phyloP scores from a whole-genome alignment of 2,888 invertebrate genomes.

The Cephus rjabovi region DNA sequence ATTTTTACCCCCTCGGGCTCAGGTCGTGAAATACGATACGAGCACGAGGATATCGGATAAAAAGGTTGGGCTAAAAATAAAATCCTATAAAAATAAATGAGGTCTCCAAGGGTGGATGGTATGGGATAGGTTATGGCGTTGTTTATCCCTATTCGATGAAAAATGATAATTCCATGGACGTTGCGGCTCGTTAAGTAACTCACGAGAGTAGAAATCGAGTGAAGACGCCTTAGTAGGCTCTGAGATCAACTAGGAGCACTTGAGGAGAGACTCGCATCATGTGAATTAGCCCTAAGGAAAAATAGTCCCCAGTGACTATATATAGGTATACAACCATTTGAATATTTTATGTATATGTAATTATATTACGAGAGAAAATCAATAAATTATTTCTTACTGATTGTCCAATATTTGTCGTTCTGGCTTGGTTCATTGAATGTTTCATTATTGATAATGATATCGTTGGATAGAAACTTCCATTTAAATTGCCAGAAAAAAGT shows the following conservation, averaged over 20 bases:
- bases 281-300: not conserved
- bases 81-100: constrained; percentile 8
- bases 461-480: no score
- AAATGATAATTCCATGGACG: constrained; percentile 2
- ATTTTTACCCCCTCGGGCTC: not conserved
- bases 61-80: constrained; percentile 3
- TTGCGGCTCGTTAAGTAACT: not conserved
- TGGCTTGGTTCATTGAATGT: no score
- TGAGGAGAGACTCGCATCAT: not conserved
- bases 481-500: no score
- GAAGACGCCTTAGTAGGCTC: not conserved
- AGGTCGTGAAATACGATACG: not conserved
- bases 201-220: not conserved
- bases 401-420: no score
- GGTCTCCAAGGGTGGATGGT: constrained; percentile 1
- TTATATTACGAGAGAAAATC: not conserved
- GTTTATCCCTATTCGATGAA: constrained; percentile 1
- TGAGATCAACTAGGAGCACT: not conserved
- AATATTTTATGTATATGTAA: not conserved
- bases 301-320: not conserved
- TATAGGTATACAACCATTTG: not conserved
- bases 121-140: constrained; percentile 4
- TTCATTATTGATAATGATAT: no score
- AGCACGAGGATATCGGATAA: not conserved
- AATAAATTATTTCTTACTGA: not conserved